Percentiles rank a stretch among this genome's conserved stretches.
Conservation (phyloP, 2,113 vertebrate genomes). For the Tyto alba region DNA sequence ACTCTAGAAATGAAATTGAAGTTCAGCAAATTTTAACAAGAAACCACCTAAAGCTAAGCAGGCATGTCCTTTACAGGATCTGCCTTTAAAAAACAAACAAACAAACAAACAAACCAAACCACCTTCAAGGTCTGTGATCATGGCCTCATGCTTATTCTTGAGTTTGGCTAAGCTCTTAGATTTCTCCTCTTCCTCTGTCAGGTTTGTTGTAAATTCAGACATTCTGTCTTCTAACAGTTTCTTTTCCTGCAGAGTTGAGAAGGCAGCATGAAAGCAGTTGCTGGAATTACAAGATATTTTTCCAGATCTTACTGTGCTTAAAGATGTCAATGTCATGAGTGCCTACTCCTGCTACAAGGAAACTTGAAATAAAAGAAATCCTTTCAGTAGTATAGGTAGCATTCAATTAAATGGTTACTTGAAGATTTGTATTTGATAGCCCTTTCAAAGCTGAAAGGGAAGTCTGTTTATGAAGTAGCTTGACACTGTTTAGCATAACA, state of each 20-base stretch:
- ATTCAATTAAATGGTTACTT: not conserved
- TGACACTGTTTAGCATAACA: not conserved
- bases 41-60: not conserved
- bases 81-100: not conserved
- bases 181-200: conserved; percentile 96
- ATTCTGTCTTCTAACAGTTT: conserved; percentile 93
- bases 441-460: not conserved
- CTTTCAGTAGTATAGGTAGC: not conserved
- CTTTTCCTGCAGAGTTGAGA: conserved; percentile 82
- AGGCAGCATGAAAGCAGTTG: not conserved
- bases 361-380: not conserved
- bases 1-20: not conserved
- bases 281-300: not conserved
- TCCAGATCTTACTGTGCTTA: not conserved
- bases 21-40: not conserved
- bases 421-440: not conserved
- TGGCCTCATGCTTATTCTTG: conserved; percentile 96
- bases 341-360: not conserved
- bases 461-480: not conserved
- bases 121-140: conserved; percentile 99
- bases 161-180: conserved; percentile 98
- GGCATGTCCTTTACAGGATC: not conserved
- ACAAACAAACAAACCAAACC: not conserved
- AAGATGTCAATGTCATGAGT: not conserved
- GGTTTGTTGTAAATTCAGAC: conserved; percentile 91